Base-by-base conservation (phyloP, 2,888 invertebrate genomes). In the Napeogenes sylphis region DNA sequence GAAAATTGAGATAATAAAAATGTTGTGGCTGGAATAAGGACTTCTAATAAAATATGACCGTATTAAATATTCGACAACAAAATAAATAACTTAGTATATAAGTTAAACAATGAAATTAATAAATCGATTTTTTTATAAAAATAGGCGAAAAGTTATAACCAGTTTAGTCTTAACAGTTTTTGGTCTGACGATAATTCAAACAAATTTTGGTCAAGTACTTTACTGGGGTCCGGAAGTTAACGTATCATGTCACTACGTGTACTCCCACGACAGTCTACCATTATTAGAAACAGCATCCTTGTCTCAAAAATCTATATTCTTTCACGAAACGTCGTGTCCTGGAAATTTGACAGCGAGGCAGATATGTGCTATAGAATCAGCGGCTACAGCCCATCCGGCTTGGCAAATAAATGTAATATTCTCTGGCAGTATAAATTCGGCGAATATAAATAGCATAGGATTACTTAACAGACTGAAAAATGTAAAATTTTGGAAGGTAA, bases 321-420 rank as follows among this genome's bases (percentile, higher is more conserved):
- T 94, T 73, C 92, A 92, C 69, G 94, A 94, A 73, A 94, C 94
- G 0, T 93, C 93, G 0, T 94, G 94, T 71, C 86, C 81, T 2
- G 87, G 89, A 4, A 75, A 80, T 0, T 75, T 94, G 45, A 89
- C 85, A 30, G 74, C 92, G 0, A 84, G 94, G 21, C 93, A 94
- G 74, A 93, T 93, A 0, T 94, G 94, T 75, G 93, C 94, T 0
- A 91, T 94, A 0, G 94, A 94, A 81, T 94, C 94, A 0, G 94
- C 94, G 0, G 93, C 94, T 0, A 83, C 81, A 65, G 83, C 92
- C 71, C 93, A 94, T 73, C 93, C 93, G 0, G 78, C 85, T 45
- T 87, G 85, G 74, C 87, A 90, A 54, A 84, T 94, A 0, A 92
- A 92, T 68, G 78, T 94, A 0, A 69, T 94, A 8, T 92, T 91